These are phyloP conservation scores for Rhynchonycteris naso DNA, from an alignment of 2,797 vertebrate genomes.

Conservation along the genomic window DNA sequence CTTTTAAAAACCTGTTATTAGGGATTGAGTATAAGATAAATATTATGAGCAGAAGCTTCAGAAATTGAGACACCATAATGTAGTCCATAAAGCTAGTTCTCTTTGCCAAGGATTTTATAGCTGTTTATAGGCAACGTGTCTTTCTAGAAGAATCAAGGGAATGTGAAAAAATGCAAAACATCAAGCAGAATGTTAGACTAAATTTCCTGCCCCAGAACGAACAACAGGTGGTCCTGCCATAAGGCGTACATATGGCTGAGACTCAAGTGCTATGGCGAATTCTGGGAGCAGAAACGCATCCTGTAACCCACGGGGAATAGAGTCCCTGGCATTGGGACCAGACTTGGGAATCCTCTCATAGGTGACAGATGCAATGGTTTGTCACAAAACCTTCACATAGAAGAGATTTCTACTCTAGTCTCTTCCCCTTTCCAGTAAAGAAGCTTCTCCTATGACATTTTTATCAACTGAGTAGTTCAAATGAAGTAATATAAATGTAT, in stretches of 20 bases:
- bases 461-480: neutral
- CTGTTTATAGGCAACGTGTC: neutral
- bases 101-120: neutral
- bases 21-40: neutral
- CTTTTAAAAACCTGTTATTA: constrained; percentile 3
- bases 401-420: neutral
- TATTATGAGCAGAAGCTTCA: neutral
- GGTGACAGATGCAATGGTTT: neutral
- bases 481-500: neutral
- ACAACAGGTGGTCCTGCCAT: constrained; percentile 69
- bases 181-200: neutral
- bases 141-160: neutral
- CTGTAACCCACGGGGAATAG: neutral
- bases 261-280: neutral
- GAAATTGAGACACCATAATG: neutral
- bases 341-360: neutral
- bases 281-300: neutral
- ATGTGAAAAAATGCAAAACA: constrained; percentile 20
- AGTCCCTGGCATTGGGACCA: neutral
- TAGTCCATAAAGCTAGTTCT: neutral
- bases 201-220: neutral
- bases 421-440: neutral
- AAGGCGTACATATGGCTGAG: constrained; percentile 74
- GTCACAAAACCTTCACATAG: neutral
- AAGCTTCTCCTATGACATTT: neutral